phyloP scores from a whole-genome alignment of 2,888 invertebrate species.

The Apotomis turbidana region DNA sequence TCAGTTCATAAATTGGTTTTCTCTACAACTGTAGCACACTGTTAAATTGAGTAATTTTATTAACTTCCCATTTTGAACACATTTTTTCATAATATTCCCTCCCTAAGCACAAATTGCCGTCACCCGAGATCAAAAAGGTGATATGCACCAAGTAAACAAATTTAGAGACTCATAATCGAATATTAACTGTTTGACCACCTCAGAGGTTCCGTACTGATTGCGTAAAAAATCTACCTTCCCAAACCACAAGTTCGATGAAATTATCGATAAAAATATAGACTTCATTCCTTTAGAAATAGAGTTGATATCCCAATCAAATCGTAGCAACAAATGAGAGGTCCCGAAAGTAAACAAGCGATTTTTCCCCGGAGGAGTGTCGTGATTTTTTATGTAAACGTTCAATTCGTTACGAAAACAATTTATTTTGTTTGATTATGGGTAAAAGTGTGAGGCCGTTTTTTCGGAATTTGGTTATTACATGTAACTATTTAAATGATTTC shows the following conservation, averaged over 20 bases:
- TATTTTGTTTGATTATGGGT: constrained; percentile 28
- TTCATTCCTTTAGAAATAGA: not conserved
- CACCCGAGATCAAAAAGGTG: not conserved
- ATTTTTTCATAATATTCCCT: too few relatives aligned
- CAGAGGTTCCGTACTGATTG: constrained; percentile 27
- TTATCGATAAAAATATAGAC: not conserved
- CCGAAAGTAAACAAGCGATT: not conserved
- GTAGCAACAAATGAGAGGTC: not conserved
- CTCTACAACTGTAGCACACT: too few relatives aligned
- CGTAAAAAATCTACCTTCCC: constrained; percentile 4
- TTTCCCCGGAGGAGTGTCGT: constrained; percentile 17
- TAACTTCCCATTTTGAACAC: too few relatives aligned
- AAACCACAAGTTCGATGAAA: not conserved
- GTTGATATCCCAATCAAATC: not conserved
- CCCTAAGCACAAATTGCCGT: not conserved
- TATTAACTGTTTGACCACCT: constrained; percentile 28
- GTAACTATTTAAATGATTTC: not conserved
- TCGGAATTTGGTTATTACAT: not conserved
- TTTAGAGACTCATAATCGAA: constrained; percentile 21
- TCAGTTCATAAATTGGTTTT: too few relatives aligned
- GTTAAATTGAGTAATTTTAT: not conserved
- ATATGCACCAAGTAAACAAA: constrained; percentile 22
- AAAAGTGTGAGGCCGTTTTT: constrained; percentile 14
- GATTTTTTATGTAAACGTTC: constrained; percentile 36
- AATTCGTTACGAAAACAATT: constrained; percentile 36